Evolutionary conservation across 1,140 invertebrate genomes (phyloP).

Genomic region (Myzus persicae): DNA sequence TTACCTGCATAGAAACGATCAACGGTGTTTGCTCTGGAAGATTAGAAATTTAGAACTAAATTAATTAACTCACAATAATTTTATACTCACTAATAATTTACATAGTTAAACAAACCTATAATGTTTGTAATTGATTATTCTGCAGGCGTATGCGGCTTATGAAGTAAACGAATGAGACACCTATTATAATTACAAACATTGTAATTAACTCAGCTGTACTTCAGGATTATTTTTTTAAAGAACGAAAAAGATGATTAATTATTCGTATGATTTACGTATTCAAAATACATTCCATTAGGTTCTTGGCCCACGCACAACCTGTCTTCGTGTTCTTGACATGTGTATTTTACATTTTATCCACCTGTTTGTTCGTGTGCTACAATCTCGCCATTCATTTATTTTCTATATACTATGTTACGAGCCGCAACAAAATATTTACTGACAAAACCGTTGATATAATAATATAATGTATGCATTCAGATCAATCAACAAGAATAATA

Average conservation of each 20-base stretch:
- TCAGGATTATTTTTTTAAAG: not conserved
- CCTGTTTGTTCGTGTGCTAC: not conserved
- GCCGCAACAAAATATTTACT: not conserved
- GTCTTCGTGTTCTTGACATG: constrained; percentile 23
- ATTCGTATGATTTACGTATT: not conserved
- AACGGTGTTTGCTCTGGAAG: not conserved
- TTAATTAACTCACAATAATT: not conserved
- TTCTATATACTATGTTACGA: not conserved
- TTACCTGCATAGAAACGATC: not conserved
- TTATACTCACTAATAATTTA: not conserved
- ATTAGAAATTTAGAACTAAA: not conserved
- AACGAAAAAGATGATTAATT: constrained; percentile 34
- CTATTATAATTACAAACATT: not conserved
- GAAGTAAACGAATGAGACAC: not conserved
- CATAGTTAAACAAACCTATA: not conserved
- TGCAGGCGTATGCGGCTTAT: not conserved
- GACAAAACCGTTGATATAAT: not conserved
- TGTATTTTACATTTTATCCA: constrained; percentile 23
- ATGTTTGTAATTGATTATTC: not conserved
- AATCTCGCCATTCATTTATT: not conserved
- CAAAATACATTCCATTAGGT: constrained; percentile 5
- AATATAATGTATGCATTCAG: not conserved
- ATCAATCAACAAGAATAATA: not conserved
- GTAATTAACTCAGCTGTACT: constrained; percentile 21
- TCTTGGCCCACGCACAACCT: constrained; percentile 27